Evolutionary conservation across 2,113 vertebrate genomes (phyloP), one percentile per base, ranked within the genome.

Genomic region (Psilopogon haemacephalus): DNA sequence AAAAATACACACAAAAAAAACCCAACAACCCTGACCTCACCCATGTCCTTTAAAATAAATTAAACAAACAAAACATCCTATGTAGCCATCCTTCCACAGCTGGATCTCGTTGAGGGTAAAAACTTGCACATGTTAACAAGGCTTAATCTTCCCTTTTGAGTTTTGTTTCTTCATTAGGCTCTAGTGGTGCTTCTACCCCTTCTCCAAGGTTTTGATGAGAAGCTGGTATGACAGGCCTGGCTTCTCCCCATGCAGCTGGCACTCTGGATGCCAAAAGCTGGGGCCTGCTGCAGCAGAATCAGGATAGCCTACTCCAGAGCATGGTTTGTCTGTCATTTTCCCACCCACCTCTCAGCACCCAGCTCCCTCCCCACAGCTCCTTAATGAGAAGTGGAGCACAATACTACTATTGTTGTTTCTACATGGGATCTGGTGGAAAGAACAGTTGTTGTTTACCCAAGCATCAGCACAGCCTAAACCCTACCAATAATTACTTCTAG

Each of bases 361-460:
- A 80, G 33, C 89, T 97, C 95, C 90, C 86, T 97, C 93, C 95
- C 90, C 62, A 75, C 94, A 97, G 96, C 94, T 95, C 90, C 96
- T 97, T 98, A 99, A 97, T 98, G 98, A 99, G 98, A 98, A 96
- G 95, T 91, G 91, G 94, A 97, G 97, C 97, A 99, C 98, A 99
- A 99, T 98, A 94, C 97, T 96, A 96, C 95, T 96, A 98, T 98
- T 99, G 98, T 98, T 98, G 97, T 96, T 97, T 96, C 90, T 97
- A 77, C 98, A 98, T 80, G 50, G 97, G 97, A 98, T 95, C 97
- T 95, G 70, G 97, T 97, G 96, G 97, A 97, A 98, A 97, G 97
- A 98, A 98, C 97, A 98, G 98, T 98, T 42, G 78, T 96, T 98
- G 97, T 99, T 99, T 99, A 98, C 98, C 97, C 98, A 98, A 98